Conservation (phyloP, 2,888 invertebrate species). For the Watsonalla binaria region DNA sequence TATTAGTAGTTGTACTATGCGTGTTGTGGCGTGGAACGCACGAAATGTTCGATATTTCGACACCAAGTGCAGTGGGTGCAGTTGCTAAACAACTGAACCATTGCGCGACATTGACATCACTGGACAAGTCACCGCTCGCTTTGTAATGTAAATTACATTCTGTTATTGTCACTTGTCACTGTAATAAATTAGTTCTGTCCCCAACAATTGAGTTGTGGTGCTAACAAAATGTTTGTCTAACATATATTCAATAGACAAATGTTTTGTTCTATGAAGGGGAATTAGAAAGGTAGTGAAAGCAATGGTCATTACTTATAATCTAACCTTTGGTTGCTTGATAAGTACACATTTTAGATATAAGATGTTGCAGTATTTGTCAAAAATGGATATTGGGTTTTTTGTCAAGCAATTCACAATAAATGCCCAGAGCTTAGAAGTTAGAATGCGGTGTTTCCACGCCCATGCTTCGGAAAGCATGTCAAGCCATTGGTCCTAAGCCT, state of each 20-base stretch:
- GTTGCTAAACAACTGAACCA: slow-evolving; percentile 50
- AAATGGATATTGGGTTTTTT: no score
- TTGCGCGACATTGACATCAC: slow-evolving; percentile 55
- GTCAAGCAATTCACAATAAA: no score
- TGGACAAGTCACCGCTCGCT: slow-evolving; percentile 19
- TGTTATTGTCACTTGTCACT: slow-evolving; percentile 8
- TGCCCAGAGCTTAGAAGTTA: no score
- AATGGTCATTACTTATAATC: slow-evolving; percentile 1
- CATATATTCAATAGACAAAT: not conserved
- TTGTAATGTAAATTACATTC: slow-evolving; percentile 20
- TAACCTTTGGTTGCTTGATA: not conserved
- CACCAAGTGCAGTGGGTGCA: slow-evolving; percentile 46
- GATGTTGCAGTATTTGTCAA: no score
- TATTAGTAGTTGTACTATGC: slow-evolving; percentile 36
- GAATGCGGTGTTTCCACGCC: no score
- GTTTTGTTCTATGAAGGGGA: not conserved
- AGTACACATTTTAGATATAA: not conserved
- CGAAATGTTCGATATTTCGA: slow-evolving; percentile 60
- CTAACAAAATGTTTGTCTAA: not conserved
- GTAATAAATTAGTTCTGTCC: slow-evolving; percentile 3
- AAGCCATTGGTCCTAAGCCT: no score
- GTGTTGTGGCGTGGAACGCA: slow-evolving; percentile 48
- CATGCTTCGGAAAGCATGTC: no score
- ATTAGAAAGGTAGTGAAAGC: slow-evolving; percentile 3
- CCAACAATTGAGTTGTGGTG: no score